These are phyloP conservation scores for Eupithecia abbreviata DNA, from an alignment of 2,888 invertebrate genomes.

Conservation along the genomic window DNA sequence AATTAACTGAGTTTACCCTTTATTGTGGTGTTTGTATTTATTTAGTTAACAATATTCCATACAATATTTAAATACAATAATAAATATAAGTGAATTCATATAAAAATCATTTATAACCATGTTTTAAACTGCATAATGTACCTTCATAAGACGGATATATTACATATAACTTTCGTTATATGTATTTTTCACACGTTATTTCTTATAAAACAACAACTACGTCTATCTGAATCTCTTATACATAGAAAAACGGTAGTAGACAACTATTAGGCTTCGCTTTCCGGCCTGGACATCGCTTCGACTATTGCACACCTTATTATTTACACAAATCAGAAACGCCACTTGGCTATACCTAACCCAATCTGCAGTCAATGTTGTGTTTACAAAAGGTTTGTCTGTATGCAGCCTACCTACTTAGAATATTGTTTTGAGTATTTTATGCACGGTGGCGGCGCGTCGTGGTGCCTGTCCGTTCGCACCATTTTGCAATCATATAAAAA, in stretches of 20 bases:
- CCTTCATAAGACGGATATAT: constrained; percentile 83
- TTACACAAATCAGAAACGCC: constrained; percentile 29
- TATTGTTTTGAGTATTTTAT: constrained; percentile 1
- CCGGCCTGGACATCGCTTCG: constrained; percentile 45
- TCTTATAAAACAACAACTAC: constrained; percentile 82
- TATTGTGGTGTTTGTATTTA: constrained; percentile 41
- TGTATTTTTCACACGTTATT: constrained; percentile 76
- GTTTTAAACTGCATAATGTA: constrained; percentile 71
- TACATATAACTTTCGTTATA: constrained; percentile 80
- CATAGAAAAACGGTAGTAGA: constrained; percentile 65
- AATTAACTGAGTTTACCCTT: constrained; percentile 54
- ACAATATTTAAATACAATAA: constrained; percentile 73
- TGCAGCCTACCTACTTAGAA: constrained; percentile 7
- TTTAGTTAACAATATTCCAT: constrained; percentile 63
- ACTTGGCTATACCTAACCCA: constrained; percentile 8
- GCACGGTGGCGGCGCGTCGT: constrained; percentile 36
- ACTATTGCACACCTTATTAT: constrained; percentile 37
- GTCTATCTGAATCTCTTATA: constrained; percentile 67
- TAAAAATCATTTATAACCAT: constrained; percentile 80
- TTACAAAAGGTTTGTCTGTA: constrained; percentile 12
- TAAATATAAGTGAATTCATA: constrained; percentile 80
- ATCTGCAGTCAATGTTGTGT: constrained; percentile 2
- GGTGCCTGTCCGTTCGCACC: constrained; percentile 50
- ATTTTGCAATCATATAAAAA: constrained; percentile 72
- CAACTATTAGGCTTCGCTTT: constrained; percentile 70